Base-by-base conservation (phyloP, 2,888 invertebrate species). In the Pyrrhia umbra region DNA sequence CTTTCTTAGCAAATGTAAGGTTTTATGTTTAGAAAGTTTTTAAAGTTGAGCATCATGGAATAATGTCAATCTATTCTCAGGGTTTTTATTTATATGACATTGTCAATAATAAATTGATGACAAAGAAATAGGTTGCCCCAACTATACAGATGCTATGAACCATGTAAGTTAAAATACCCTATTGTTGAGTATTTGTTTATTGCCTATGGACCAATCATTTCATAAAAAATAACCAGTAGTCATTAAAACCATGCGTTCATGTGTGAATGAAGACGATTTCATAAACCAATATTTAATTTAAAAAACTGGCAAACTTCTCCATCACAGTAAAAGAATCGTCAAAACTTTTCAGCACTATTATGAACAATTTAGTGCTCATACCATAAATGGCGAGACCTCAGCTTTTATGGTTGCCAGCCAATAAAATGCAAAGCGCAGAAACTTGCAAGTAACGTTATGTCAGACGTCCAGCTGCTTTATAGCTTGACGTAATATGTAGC, bases 361-460 rank as follows among this genome's bases (percentile, higher is more conserved):
- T 50, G 25, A 49, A 51, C 37, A 63, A 46, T 71, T 75, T 62
- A 64, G 49, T n/a, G 50, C 30, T 25, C 21, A 50, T 64, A 63
- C 9, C 8, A 15, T 43, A 34, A 64, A 46, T 58, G 49, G 45
- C 23, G 45, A 9, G 59, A 59, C 58, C 49, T 50, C 65, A 60
- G 56, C 45, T 51, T 76, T 76, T 66, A 67, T 40, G 40, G 59
- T 47, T 52, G 49, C 49, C 47, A 50, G 62, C 65, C 70, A 79
- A 83, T 86, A 84, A 85, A 85, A 81, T 80, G 83, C 82, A 84
- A 83, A 79, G 78, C 76, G 67, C 52, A 71, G 73, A 65, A 66
- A 46, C 70, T 83, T 85, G 83, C 85, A 80, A 82, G 77, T 78
- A 83, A 81, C 76, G 74, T 76, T 80, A 78, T 68, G 68, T 69